Conservation (phyloP, 1,140 invertebrate genomes). For the Drosophila quadrilineata region DNA sequence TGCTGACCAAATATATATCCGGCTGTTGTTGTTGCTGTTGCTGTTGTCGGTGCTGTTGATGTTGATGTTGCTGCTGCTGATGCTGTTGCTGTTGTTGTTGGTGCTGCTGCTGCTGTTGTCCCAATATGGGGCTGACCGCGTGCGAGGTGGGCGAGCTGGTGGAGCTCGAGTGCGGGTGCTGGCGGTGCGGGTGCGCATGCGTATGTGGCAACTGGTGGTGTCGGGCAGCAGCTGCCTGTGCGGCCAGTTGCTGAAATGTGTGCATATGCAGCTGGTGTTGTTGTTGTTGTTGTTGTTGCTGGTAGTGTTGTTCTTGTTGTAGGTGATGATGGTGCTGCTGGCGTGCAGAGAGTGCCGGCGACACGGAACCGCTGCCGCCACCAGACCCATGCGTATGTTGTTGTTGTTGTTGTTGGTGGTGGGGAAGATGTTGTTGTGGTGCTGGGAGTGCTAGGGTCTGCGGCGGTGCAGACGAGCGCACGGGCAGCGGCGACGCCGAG, state of each 20-base stretch:
- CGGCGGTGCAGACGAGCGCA: constrained; percentile 72
- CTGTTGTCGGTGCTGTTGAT: constrained; percentile 54
- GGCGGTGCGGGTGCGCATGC: constrained; percentile 46
- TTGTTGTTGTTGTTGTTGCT: constrained; percentile 57
- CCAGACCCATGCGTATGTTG: constrained; percentile 47
- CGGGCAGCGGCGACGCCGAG: constrained; percentile 75
- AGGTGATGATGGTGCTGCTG: constrained; percentile 70
- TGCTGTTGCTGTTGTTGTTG: constrained; percentile 37
- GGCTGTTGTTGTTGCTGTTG: constrained; percentile 35
- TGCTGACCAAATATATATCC: constrained; percentile 80
- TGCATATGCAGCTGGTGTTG: constrained; percentile 70
- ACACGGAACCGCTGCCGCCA: constrained; percentile 68
- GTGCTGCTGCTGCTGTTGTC: constrained; percentile 47
- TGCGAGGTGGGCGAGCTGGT: constrained; percentile 76
- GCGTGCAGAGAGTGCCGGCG: constrained; percentile 73
- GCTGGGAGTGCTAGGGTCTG: constrained; percentile 75
- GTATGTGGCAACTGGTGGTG: constrained; percentile 51
- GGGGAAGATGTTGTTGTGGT: constrained; percentile 46
- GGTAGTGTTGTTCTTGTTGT: constrained; percentile 48
- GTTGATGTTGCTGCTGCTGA: constrained; percentile 60
- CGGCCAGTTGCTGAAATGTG: constrained; percentile 75
- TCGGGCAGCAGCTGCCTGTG: constrained; percentile 66
- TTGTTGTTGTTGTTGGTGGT: constrained; percentile 28
- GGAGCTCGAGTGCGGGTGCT: constrained; percentile 69
- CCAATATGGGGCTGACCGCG: constrained; percentile 66